A percentile compares a stretch with the other conserved stretches of the same genome.
These are phyloP conservation scores for Drosophila repletoides DNA, from an alignment of 1,140 invertebrate genomes.

Conservation along the genomic window DNA sequence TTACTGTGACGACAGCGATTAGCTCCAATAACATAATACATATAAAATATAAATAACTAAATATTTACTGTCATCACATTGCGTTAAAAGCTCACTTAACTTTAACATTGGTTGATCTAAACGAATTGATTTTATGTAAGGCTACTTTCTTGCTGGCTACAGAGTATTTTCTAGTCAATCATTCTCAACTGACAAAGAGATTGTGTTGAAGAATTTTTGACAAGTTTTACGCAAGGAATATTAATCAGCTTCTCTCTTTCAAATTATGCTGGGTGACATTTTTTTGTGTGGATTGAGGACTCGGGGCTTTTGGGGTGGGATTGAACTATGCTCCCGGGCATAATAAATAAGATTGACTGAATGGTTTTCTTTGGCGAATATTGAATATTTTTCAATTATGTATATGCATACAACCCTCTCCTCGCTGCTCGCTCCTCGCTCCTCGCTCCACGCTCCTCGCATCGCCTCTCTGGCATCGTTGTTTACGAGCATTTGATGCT, in stretches of 20 bases:
- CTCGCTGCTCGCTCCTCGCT: neutral
- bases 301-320: neutral
- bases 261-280: constrained; percentile 9
- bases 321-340: constrained; percentile 26
- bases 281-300: neutral
- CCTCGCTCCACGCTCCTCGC: neutral
- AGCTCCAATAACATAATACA: no score
- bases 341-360: constrained; percentile 49
- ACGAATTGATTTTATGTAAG: no score
- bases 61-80: no score
- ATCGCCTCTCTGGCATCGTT: neutral
- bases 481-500: constrained; percentile 17
- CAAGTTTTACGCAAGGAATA: constrained; percentile 3
- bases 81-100: no score
- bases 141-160: no score
- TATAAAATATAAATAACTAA: no score
- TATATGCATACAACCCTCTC: constrained; percentile 46
- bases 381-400: constrained; percentile 74
- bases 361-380: constrained; percentile 43
- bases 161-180: no score
- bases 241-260: neutral
- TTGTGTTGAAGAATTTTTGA: neutral
- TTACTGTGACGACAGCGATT: no score
- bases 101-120: no score
- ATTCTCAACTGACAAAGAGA: no score